Percentiles rank a stretch among this genome's conserved stretches.
phyloP scores from a whole-genome alignment of 2,888 invertebrate genomes.

The Cheilosia vernalis region DNA sequence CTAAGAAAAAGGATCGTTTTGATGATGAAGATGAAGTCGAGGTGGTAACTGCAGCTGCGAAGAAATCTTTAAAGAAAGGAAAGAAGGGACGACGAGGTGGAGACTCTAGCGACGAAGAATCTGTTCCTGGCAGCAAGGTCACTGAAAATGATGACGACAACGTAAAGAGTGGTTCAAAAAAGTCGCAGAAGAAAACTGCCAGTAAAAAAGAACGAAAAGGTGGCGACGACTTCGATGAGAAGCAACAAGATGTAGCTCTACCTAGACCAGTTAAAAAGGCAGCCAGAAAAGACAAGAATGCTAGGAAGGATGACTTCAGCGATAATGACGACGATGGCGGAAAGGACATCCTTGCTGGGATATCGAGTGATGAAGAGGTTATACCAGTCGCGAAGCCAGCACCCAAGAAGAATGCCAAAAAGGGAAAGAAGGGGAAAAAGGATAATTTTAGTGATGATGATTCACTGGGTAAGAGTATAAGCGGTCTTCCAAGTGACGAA shows the following conservation, averaged over 20 bases:
- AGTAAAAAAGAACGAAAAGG: slow-evolving; percentile 79
- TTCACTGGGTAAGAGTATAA: slow-evolving; percentile 74
- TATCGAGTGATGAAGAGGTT: slow-evolving; percentile 44
- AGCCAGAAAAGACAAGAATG: slow-evolving; percentile 65
- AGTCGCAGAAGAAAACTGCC: slow-evolving; percentile 58
- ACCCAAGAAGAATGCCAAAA: slow-evolving; percentile 81
- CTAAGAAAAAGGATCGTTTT: slow-evolving; percentile 80
- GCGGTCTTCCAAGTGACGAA: slow-evolving; percentile 54
- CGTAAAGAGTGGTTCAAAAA: slow-evolving; percentile 77
- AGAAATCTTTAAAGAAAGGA: slow-evolving; percentile 77
- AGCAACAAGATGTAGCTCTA: slow-evolving; percentile 50
- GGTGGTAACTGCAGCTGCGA: slow-evolving; percentile 72
- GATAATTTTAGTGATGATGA: slow-evolving; percentile 76
- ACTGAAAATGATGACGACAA: slow-evolving; percentile 81
- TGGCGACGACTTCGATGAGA: slow-evolving; percentile 69
- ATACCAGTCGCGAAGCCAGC: slow-evolving; percentile 47
- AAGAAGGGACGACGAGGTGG: slow-evolving; percentile 83
- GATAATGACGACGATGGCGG: slow-evolving; percentile 78
- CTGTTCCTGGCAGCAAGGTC: slow-evolving; percentile 68
- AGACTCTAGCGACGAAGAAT: slow-evolving; percentile 85
- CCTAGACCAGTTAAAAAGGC: slow-evolving; percentile 72
- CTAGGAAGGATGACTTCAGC: slow-evolving; percentile 79
- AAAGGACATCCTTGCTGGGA: slow-evolving; percentile 2
- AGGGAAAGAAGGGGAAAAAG: slow-evolving; percentile 73
- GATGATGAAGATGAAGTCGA: slow-evolving; percentile 78